Base-by-base conservation (phyloP, 2,113 vertebrate species). In the Corapipo altera region DNA sequence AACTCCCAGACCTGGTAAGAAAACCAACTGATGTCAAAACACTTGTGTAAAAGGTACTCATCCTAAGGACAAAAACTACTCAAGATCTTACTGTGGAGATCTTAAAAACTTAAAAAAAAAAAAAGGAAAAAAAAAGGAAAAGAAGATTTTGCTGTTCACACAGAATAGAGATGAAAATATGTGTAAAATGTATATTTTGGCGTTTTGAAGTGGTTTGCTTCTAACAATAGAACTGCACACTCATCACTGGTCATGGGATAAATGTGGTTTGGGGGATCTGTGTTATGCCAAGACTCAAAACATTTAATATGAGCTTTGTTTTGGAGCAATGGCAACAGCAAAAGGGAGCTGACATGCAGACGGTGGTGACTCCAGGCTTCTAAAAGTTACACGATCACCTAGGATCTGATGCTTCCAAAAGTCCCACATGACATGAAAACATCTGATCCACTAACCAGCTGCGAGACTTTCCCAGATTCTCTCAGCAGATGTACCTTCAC, bases 141-240 rank as follows among this genome's bases (percentile, higher is more conserved):
- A 37, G 1, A 43, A 21, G 2, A 55, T 41, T 66, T 80, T 92
- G 41, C 49, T 92, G 19, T 67, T 95, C 61, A 82, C 41, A 73
- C 15, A 84, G 20, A 71, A 90, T 7, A 64, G 10, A 55, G 57
- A 15, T 78, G 67, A 86, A 93, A 95, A 74, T 91, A 88, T 84
- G 52, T 49, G 41, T 73, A 91, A 94, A 95, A 69, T 0, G 1
- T 55, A 77, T 84, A 32, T 84, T 93, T 93, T 69, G n/a, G 35
- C 89, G 87, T 81, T 87, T 92, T 94, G 88, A 94, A 95, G 76
- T 69, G 58, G 69, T 90, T 89, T 91, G n/a, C 54, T 89, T 93
- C 91, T 92, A 94, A 97, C 76, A 94, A 91, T 87, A 94, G 91
- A 96, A 95, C 54, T 89, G 92, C 83, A 92, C 12, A 87, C 57